Percentiles rank a stretch among this genome's conserved stretches.
These are phyloP conservation scores for Habropoda laboriosa DNA, from an alignment of 1,140 invertebrate genomes.

Conservation along the genomic window DNA sequence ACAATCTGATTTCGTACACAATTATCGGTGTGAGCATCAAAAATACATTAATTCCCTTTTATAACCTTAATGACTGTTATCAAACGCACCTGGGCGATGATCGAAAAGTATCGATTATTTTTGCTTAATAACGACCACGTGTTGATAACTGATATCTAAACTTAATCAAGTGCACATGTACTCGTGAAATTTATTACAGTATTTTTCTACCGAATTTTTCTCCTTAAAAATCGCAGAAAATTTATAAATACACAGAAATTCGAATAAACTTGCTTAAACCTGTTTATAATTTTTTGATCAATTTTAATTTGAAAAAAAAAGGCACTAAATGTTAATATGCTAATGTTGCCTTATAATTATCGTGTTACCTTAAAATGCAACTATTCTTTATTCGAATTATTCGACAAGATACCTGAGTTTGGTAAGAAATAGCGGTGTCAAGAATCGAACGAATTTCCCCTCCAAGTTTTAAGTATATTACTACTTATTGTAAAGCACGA, in stretches of 20 bases:
- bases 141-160: conserved; percentile 10
- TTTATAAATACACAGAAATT: not conserved
- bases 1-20: not conserved
- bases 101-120: not conserved
- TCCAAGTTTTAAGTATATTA: not conserved
- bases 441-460: not conserved
- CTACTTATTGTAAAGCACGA: conserved; percentile 5
- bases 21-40: conserved; percentile 16
- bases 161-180: not conserved
- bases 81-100: conserved; percentile 16
- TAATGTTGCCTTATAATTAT: too few species aligned
- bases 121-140: not conserved
- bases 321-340: too few species aligned
- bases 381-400: too few species aligned
- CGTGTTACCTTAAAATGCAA: too few species aligned
- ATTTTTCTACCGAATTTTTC: too few species aligned
- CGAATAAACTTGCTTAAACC: too few species aligned
- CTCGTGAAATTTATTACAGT: too few species aligned
- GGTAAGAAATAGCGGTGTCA: not conserved
- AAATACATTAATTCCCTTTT: conserved; percentile 15
- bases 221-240: not conserved
- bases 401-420: too few species aligned
- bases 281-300: too few species aligned
- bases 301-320: too few species aligned
- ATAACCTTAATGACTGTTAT: conserved; percentile 9